Evolutionary conservation across 2,888 invertebrate species (phyloP), one percentile per base, ranked within the genome.

Genomic region (Lampropteryx suffumata): DNA sequence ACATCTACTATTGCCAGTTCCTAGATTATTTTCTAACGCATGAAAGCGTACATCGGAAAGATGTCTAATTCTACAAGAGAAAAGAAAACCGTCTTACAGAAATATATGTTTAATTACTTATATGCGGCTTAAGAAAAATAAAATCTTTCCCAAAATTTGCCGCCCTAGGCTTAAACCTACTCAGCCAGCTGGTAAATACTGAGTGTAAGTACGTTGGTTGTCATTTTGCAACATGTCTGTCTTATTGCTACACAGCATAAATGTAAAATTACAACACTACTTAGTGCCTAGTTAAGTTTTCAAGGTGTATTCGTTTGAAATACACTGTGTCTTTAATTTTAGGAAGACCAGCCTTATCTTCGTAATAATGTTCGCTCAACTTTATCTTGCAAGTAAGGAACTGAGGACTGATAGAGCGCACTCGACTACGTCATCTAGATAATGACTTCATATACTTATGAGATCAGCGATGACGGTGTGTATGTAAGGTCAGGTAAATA

Each of bases 401-500:
- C 14, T 35, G 34, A 17, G 32, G 27, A 48, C 45, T 17, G 32
- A 48, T 39, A 48, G 21, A 13, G 43, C 27, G 37, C 43, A 43
- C 42, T 24, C 28, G 33, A 29, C 43, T 45, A 52, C 59, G 61
- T 59, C 59, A 59, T 32, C 47, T 37, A 55, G 46, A 52, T 52
- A 52, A 56, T 50, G 54, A 49, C 47, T 56, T 48, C 55, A 57
- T 49, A 59, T 56, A 58, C 57, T 57, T 37, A 17, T 47, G 58
- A 65, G 58, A 65, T 62, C 65, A 65, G 49, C 62, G 55, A 47
- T 62, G 63, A 63, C 59, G 56, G 27, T 28, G 37, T 35, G 48
- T 50, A 39, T 28, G 47, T 50, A 59, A 63, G 65, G 59, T 58
- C 56, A 59, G 50, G 17, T 17, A 17, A 17, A 17, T 17, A 17